Evolutionary conservation across 1,140 invertebrate genomes (phyloP).

Genomic region (Carcinoscorpius rotundicauda): DNA sequence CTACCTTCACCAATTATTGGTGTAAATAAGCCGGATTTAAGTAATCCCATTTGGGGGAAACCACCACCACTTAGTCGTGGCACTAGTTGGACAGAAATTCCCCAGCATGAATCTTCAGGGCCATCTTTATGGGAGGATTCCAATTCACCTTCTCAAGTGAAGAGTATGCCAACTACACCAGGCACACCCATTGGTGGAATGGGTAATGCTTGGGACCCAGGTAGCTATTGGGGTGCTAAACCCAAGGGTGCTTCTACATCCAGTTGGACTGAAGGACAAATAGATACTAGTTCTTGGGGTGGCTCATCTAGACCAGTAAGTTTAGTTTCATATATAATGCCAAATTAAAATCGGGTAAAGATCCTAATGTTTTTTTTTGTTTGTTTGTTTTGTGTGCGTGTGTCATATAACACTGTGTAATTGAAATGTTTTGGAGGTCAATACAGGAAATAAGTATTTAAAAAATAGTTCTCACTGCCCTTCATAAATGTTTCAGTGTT

Average conservation of each 20-base stretch:
- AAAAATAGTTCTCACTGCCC: too few relatives aligned
- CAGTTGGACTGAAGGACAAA: slow-evolving; percentile 43
- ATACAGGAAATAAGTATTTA: too few relatives aligned
- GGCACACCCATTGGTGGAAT: too few relatives aligned
- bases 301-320: too few relatives aligned
- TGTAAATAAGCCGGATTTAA: slow-evolving; percentile 21
- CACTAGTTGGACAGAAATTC: slow-evolving; percentile 29
- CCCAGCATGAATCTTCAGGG: slow-evolving; percentile 27
- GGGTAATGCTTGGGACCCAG: slow-evolving; percentile 34
- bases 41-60: slow-evolving; percentile 15
- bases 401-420: too few relatives aligned
- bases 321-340: too few relatives aligned
- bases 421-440: too few relatives aligned
- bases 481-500: too few relatives aligned
- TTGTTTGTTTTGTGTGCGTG: too few relatives aligned
- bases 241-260: slow-evolving; percentile 41
- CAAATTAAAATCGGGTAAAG: too few relatives aligned
- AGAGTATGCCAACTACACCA: slow-evolving; percentile 21
- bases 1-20: slow-evolving; percentile 21
- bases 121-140: slow-evolving; percentile 51
- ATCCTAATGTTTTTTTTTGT: too few relatives aligned
- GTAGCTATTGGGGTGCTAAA: slow-evolving; percentile 36
- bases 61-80: slow-evolving; percentile 10
- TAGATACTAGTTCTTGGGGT: slow-evolving; percentile 48
- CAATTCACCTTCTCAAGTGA: slow-evolving; percentile 24